phyloP scores from a whole-genome alignment of 2,888 invertebrate genomes.

The Drosophila falleni region DNA sequence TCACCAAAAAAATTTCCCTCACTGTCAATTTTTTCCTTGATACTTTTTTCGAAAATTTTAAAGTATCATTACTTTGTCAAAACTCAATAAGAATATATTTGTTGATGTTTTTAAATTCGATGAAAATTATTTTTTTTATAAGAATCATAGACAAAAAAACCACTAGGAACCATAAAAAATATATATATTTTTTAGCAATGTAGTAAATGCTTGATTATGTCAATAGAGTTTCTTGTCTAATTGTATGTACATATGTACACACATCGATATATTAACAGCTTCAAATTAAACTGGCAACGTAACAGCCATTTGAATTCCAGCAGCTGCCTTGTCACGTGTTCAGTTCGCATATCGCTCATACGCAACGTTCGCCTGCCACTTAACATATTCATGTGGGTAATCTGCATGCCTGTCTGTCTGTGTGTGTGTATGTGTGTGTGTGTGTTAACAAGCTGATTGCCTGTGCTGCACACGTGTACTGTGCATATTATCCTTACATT shows the following conservation, averaged over 20 bases:
- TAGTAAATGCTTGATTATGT: no score
- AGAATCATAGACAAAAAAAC: no score
- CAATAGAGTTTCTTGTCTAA: no score
- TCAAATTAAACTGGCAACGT: not conserved
- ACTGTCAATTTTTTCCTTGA: no score
- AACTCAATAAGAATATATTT: no score
- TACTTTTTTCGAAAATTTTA: no score
- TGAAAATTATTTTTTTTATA: no score
- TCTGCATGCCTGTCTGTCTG: constrained; percentile 25
- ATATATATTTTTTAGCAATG: no score
- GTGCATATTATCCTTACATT: constrained; percentile 31
- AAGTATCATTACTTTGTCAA: no score
- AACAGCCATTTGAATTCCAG: constrained; percentile 31
- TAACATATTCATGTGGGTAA: constrained; percentile 63
- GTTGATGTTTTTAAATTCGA: no score
- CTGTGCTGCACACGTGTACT: constrained; percentile 43
- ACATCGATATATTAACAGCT: not conserved
- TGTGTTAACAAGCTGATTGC: constrained; percentile 50
- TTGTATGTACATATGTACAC: not conserved
- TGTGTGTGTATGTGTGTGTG: constrained; percentile 18
- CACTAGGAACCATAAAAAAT: no score
- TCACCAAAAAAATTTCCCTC: no score
- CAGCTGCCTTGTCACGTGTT: constrained; percentile 27
- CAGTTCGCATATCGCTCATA: constrained; percentile 56
- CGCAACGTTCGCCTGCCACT: constrained; percentile 52